Percentiles rank a stretch among this genome's conserved stretches.
Conservation (phyloP, 2,888 invertebrate genomes). For the Dynastes maya region DNA sequence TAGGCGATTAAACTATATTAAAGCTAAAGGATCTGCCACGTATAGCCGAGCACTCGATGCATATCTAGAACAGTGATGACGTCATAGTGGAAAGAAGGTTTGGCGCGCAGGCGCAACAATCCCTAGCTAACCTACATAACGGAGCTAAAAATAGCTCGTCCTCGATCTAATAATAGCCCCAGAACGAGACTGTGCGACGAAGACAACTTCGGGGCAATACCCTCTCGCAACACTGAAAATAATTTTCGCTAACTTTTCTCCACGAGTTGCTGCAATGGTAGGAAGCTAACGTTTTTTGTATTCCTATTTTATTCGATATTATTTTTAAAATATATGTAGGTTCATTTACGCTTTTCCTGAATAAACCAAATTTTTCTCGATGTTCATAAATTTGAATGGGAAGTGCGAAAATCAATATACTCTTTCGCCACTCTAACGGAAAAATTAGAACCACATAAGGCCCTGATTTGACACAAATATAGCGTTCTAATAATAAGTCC, state of each 20-base stretch:
- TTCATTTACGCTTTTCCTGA: background rate
- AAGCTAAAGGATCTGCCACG: conserved; percentile 7
- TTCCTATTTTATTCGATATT: background rate
- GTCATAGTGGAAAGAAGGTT: conserved; percentile 65
- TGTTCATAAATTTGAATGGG: background rate
- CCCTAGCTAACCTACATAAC: conserved; percentile 68
- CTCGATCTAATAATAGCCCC: conserved; percentile 71
- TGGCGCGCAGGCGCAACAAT: conserved; percentile 64
- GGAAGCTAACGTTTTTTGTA: background rate
- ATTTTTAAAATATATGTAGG: background rate
- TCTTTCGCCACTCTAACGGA: background rate
- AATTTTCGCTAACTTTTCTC: conserved; percentile 1
- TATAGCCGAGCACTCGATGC: conserved; percentile 56
- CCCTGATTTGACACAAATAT: conserved; percentile 10
- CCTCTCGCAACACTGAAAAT: conserved; percentile 49
- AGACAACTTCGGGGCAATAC: conserved; percentile 62
- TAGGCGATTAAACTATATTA: conserved; percentile 25
- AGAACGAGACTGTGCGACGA: conserved; percentile 63
- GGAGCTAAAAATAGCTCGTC: conserved; percentile 70
- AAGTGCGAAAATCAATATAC: background rate
- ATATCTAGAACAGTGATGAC: conserved; percentile 75
- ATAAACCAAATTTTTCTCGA: background rate
- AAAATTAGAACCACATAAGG: background rate
- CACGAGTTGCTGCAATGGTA: background rate
- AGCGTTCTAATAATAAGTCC: conserved; percentile 22